Percentiles rank a stretch among this genome's conserved stretches.
These are phyloP conservation scores for Nipponia nippon DNA, from an alignment of 2,113 vertebrate species.

Conservation along the genomic window DNA sequence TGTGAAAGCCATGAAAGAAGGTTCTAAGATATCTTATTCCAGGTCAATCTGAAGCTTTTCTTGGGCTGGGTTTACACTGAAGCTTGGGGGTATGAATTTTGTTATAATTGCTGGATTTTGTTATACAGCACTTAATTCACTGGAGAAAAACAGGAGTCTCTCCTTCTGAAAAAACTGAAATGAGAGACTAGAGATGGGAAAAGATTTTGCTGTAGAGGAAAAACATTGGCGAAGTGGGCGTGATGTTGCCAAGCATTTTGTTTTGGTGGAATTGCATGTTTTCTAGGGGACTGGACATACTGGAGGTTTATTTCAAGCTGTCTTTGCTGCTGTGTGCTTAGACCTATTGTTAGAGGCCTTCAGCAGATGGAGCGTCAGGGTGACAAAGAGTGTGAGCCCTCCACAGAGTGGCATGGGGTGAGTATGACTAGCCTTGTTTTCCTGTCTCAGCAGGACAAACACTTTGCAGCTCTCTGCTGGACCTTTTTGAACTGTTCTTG, in stretches of 20 bases:
- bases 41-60: neutral
- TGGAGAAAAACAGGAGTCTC: neutral
- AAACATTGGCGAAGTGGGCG: neutral
- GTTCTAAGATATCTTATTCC: neutral
- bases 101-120: neutral
- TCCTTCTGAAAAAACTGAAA: neutral
- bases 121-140: neutral
- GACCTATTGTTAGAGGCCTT: neutral
- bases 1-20: neutral
- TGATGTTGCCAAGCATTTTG: neutral
- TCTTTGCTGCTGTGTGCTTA: neutral
- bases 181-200: neutral
- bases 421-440: neutral
- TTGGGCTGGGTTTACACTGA: neutral
- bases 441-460: neutral
- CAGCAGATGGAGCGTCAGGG: neutral
- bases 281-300: neutral
- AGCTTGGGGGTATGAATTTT: neutral
- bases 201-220: neutral
- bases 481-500: neutral
- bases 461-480: neutral
- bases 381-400: neutral
- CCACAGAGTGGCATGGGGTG: neutral
- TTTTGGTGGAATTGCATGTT: neutral
- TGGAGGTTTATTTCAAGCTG: neutral